A percentile compares a stretch with the other conserved stretches of the same genome.
Conservation (phyloP, 2,113 vertebrate genomes). For the Edolisoma coerulescens region DNA sequence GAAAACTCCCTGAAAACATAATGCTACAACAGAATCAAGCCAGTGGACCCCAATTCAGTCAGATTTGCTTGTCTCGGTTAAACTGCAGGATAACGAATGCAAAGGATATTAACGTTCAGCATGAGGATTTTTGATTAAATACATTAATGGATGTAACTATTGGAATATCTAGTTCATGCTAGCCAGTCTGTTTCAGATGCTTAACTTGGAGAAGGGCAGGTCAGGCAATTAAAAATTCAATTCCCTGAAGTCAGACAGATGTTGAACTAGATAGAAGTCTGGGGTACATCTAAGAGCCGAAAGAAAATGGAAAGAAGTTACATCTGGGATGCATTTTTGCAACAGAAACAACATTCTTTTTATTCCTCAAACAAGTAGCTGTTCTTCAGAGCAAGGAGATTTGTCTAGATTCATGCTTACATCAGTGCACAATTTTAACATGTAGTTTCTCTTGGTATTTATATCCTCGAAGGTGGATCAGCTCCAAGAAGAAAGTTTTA, state of each 20-base stretch:
- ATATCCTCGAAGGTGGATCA: background rate
- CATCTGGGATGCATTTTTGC: background rate
- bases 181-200: background rate
- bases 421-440: background rate
- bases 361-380: background rate
- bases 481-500: slow-evolving; percentile 30
- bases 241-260: background rate
- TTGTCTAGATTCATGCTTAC: background rate
- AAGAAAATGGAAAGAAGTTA: background rate
- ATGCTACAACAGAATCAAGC: background rate
- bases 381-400: background rate
- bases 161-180: background rate
- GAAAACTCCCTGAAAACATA: background rate
- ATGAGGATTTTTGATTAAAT: background rate
- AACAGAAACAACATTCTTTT: background rate
- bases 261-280: background rate
- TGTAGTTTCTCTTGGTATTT: background rate
- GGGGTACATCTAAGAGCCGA: background rate
- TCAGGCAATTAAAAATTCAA: background rate
- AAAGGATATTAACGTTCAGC: background rate
- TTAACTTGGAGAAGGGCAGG: background rate
- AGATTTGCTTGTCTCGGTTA: background rate
- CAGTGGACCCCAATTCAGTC: background rate
- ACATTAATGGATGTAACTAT: background rate
- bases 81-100: background rate